Evolutionary conservation across 2,888 invertebrate species (phyloP).

Genomic region (Bimastos eiseni): DNA sequence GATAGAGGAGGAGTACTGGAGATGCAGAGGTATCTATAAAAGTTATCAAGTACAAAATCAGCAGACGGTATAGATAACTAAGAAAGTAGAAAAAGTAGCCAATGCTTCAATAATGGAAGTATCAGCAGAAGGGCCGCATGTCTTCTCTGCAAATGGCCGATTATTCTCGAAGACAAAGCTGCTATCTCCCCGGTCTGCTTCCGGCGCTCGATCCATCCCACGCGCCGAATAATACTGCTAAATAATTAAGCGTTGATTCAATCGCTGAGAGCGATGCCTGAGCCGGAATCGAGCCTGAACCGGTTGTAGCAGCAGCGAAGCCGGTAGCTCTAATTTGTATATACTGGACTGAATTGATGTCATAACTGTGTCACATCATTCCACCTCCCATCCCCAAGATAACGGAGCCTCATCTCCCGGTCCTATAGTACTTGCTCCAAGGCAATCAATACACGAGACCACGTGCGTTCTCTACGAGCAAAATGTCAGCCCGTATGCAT

Average conservation of each 20-base stretch:
- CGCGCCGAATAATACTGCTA: not conserved
- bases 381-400: not conserved
- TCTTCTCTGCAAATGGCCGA: too few species aligned
- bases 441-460: not conserved
- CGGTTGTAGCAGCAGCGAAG: not conserved
- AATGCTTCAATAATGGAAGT: too few species aligned
- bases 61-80: too few species aligned
- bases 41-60: too few species aligned
- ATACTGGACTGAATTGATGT: conserved; percentile 6
- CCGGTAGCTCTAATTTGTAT: not conserved
- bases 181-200: not conserved
- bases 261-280: not conserved
- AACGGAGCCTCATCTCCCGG: not conserved
- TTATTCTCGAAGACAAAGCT: not conserved
- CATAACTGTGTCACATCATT: not conserved
- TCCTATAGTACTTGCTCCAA: too few species aligned
- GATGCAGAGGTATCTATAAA: too few species aligned
- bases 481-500: not conserved
- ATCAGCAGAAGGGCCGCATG: too few species aligned
- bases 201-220: not conserved
- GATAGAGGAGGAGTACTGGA: too few species aligned
- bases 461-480: not conserved
- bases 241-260: not conserved
- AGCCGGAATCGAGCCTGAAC: not conserved
- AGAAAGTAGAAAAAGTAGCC: too few species aligned